phyloP scores from a whole-genome alignment of 1,140 invertebrate species.

The Macrotrachela quadricornifera region DNA sequence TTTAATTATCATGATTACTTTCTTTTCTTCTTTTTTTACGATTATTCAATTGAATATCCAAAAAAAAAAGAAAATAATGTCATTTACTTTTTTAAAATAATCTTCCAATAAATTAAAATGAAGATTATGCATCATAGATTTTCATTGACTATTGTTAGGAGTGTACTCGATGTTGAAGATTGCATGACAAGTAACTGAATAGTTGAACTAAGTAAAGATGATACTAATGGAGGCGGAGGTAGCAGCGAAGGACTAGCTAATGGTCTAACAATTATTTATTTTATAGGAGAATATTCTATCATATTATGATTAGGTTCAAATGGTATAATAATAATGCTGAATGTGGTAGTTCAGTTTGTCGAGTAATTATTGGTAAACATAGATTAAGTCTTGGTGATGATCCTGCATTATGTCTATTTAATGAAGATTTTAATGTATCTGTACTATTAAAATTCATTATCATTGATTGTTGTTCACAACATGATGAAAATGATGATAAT shows the following conservation, averaged over 20 bases:
- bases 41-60: too few relatives aligned
- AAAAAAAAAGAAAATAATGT: too few relatives aligned
- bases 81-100: too few relatives aligned
- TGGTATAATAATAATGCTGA: too few relatives aligned
- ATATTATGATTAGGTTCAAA: background rate
- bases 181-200: too few relatives aligned
- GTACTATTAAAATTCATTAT: background rate
- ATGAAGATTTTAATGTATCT: background rate
- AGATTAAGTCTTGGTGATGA: background rate
- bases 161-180: too few relatives aligned
- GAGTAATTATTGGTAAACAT: background rate
- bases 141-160: too few relatives aligned
- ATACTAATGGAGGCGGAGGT: constrained; percentile 1
- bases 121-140: too few relatives aligned
- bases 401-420: background rate
- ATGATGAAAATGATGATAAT: background rate
- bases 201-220: too few relatives aligned
- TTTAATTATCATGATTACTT: too few relatives aligned
- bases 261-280: background rate
- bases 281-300: background rate
- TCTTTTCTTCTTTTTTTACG: too few relatives aligned
- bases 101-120: too few relatives aligned
- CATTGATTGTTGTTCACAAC: background rate
- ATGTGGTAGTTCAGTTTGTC: background rate
- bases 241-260: background rate